Percentiles rank a stretch among this genome's conserved stretches.
These are phyloP conservation scores for Brachionichthys hirsutus DNA, from an alignment of 2,113 vertebrate species.

Conservation along the genomic window DNA sequence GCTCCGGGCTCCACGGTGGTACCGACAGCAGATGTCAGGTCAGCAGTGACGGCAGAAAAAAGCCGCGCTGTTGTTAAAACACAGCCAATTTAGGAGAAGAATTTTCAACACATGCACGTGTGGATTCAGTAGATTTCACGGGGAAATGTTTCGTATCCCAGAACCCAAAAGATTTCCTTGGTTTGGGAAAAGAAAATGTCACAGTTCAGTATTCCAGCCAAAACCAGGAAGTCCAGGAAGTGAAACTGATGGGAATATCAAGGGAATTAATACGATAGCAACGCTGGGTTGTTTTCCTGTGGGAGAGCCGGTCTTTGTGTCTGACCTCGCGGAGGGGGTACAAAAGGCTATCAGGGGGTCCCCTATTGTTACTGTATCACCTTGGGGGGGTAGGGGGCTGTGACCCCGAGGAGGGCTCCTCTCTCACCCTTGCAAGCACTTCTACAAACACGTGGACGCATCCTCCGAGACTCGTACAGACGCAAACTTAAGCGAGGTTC, in stretches of 20 bases:
- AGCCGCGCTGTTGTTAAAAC: no score
- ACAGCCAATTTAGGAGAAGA: no score
- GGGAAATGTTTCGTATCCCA: no score
- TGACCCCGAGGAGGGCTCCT: slow-evolving; percentile 74
- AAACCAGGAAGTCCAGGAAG: no score
- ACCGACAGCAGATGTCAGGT: not conserved
- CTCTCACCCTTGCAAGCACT: slow-evolving; percentile 76
- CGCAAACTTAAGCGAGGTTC: slow-evolving; percentile 32
- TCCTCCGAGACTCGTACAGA: slow-evolving; percentile 25
- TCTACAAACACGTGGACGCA: slow-evolving; percentile 65
- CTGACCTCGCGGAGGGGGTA: slow-evolving; percentile 61
- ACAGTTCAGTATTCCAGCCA: no score
- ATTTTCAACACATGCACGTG: no score
- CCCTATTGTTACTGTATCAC: slow-evolving; percentile 76
- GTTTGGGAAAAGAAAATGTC: no score
- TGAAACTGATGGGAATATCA: not conserved
- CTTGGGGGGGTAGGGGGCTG: slow-evolving; percentile 49
- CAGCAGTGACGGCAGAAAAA: not conserved
- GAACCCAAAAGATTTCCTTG: no score
- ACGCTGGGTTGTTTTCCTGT: slow-evolving; percentile 18
- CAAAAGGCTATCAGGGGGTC: slow-evolving; percentile 57
- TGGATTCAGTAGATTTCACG: no score
- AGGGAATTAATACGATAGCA: not conserved
- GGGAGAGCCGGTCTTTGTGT: slow-evolving; percentile 64
- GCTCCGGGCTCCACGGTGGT: not conserved